These are phyloP conservation scores for Anthrax anthrax DNA, from an alignment of 2,888 invertebrate genomes.

Conservation along the genomic window DNA sequence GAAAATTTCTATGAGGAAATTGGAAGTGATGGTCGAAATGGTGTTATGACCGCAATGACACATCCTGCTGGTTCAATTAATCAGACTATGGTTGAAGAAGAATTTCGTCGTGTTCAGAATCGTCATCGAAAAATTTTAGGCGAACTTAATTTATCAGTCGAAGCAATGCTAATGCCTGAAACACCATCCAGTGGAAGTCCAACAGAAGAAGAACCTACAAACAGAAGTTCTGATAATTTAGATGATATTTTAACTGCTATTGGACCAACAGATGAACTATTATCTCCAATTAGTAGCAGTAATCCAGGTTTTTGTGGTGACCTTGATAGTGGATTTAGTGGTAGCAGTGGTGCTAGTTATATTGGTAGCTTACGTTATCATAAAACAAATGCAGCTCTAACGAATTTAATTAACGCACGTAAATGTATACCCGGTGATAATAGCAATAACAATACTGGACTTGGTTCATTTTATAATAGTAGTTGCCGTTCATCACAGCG, in stretches of 20 bases:
- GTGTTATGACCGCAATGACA: conserved; percentile 20
- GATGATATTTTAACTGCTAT: conserved; percentile 49
- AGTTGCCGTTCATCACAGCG: conserved; percentile 31
- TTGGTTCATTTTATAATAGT: conserved; percentile 8
- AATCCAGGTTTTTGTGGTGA: conserved; percentile 37
- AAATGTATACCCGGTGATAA: conserved; percentile 14
- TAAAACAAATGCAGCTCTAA: conserved; percentile 26
- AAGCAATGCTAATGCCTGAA: conserved; percentile 82
- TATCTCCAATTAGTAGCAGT: conserved; percentile 49
- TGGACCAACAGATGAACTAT: conserved; percentile 55
- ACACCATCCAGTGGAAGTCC: conserved; percentile 38
- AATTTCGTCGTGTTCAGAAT: conserved; percentile 68
- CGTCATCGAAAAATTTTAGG: conserved; percentile 70
- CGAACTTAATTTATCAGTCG: conserved; percentile 73
- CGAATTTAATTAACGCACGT: conserved; percentile 23
- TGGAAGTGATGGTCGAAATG: conserved; percentile 13
- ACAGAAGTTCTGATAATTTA: conserved; percentile 48
- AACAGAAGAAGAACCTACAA: conserved; percentile 26
- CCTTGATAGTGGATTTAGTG: conserved; percentile 71
- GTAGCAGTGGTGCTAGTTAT: conserved; percentile 69
- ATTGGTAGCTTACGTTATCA: conserved; percentile 49
- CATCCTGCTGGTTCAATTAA: conserved; percentile 53
- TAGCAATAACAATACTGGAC: conserved; percentile 17
- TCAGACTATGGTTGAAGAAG: conserved; percentile 65
- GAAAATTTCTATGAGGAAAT: conserved; percentile 23